Conservation (phyloP, 2,113 vertebrate species). For the Semicossyphus pulcher region DNA sequence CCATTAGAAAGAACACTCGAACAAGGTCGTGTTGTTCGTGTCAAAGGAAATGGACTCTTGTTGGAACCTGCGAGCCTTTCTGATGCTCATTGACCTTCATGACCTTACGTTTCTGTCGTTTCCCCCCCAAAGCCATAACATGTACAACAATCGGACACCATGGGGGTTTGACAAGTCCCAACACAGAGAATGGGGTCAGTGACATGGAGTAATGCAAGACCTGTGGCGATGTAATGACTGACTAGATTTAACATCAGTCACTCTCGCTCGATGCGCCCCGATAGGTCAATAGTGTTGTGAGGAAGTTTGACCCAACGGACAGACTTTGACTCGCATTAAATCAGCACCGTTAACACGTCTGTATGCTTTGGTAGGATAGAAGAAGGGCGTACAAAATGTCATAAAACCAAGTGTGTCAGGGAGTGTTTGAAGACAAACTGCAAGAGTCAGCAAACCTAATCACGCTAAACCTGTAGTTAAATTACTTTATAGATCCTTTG, state of each 20-base stretch:
- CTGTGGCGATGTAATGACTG: constrained; percentile 55
- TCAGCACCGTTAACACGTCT: neutral
- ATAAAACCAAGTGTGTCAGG: neutral
- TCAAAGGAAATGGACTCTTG: constrained; percentile 19
- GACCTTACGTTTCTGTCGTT: constrained; percentile 23
- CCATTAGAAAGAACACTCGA: constrained; percentile 6
- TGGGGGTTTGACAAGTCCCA: constrained; percentile 10
- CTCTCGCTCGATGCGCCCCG: neutral
- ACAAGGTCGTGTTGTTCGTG: constrained; percentile 1
- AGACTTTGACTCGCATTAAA: too few species aligned
- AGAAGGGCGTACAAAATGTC: neutral
- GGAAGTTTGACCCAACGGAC: constrained; percentile 33
- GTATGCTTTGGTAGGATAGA: neutral
- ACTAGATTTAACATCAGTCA: constrained; percentile 34
- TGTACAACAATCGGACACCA: constrained; percentile 19
- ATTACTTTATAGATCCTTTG: constrained; percentile 69
- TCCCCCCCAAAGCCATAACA: constrained; percentile 22
- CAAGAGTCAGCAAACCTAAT: constrained; percentile 51
- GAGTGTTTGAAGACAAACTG: neutral
- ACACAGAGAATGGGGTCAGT: constrained; percentile 34
- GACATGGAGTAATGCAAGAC: constrained; percentile 47
- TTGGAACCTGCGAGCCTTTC: constrained; percentile 7
- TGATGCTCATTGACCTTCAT: constrained; percentile 42
- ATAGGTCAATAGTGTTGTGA: constrained; percentile 48
- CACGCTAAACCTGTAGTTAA: constrained; percentile 59